A percentile compares a stretch with the other conserved stretches of the same genome.
phyloP scores from a whole-genome alignment of 2,113 vertebrate genomes.

The Verasper variegatus region DNA sequence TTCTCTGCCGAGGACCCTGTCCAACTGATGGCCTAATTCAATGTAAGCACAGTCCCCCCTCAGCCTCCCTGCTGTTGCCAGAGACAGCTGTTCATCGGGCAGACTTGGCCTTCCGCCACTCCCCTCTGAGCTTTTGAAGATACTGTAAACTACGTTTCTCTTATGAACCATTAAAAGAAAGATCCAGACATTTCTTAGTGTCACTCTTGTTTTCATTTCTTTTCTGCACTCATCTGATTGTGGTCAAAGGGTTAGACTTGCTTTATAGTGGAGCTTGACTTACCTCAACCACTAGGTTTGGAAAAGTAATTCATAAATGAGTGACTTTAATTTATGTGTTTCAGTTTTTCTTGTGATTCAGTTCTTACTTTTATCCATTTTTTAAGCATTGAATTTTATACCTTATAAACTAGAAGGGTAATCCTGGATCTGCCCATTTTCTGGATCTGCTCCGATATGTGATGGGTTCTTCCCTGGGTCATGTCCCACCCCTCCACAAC shows the following conservation, averaged over 20 bases:
- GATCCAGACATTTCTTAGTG: neutral
- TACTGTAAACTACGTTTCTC: slow-evolving; percentile 41
- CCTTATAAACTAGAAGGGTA: too few species aligned
- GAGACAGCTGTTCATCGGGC: slow-evolving; percentile 64
- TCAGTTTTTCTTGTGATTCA: too few species aligned
- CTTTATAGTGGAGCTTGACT: neutral
- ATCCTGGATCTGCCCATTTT: too few species aligned
- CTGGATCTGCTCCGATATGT: too few species aligned
- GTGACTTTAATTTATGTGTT: too few species aligned
- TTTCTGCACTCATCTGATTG: neutral
- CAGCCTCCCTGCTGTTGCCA: slow-evolving; percentile 63
- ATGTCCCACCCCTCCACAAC: too few species aligned
- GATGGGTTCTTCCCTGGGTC: too few species aligned
- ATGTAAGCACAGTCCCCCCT: slow-evolving; percentile 58
- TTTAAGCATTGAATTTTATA: too few species aligned
- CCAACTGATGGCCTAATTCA: slow-evolving; percentile 69
- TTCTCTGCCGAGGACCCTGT: slow-evolving; percentile 49
- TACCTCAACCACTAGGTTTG: neutral
- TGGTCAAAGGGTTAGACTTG: neutral
- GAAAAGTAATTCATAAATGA: too few species aligned
- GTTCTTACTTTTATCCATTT: too few species aligned
- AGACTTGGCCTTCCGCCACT: slow-evolving; percentile 46
- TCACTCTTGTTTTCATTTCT: neutral
- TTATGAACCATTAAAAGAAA: slow-evolving; percentile 17
- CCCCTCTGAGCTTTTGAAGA: slow-evolving; percentile 60